A percentile compares a stretch with the other conserved stretches of the same genome.
These are phyloP conservation scores for Coreoperca whiteheadi DNA, from an alignment of 2,113 vertebrate species.

Conservation along the genomic window DNA sequence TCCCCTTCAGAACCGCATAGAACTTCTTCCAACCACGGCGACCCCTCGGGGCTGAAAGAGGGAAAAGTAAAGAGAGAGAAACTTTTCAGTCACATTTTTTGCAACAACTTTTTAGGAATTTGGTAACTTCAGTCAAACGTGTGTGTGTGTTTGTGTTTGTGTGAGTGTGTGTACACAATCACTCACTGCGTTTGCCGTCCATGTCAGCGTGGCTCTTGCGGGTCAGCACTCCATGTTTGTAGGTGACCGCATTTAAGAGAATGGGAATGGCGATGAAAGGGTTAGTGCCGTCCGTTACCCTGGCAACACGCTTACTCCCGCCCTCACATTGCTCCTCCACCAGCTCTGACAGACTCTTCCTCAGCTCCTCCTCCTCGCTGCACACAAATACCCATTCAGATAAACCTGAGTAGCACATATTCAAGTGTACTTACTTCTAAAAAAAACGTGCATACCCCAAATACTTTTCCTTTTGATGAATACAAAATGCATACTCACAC, in stretches of 20 bases:
- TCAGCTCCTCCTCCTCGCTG: conserved; percentile 97
- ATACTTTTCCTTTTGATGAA: conserved; percentile 39
- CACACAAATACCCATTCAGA: conserved; percentile 64
- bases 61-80: neutral
- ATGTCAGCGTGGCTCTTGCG: conserved; percentile 97
- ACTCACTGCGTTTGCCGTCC: conserved; percentile 97
- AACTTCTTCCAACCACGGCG: conserved; percentile 99
- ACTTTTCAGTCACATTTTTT: conserved; percentile 7
- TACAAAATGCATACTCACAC: conserved; percentile 89
- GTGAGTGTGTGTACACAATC: neutral
- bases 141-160: neutral
- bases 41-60: conserved; percentile 90
- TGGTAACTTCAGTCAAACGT: neutral
- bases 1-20: conserved; percentile 97
- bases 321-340: conserved; percentile 96
- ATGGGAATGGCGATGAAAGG: conserved; percentile 96
- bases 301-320: conserved; percentile 91
- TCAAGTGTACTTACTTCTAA: conserved; percentile 38
- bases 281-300: conserved; percentile 95
- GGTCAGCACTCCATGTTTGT: conserved; percentile 95
- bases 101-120: neutral
- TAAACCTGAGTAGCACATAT: conserved; percentile 20
- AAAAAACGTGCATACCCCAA: conserved; percentile 21
- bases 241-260: conserved; percentile 91
- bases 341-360: conserved; percentile 96